A percentile compares a stretch with the other conserved stretches of the same genome.
Conservation (phyloP, 2,888 invertebrate genomes). For the Meta bourneti region DNA sequence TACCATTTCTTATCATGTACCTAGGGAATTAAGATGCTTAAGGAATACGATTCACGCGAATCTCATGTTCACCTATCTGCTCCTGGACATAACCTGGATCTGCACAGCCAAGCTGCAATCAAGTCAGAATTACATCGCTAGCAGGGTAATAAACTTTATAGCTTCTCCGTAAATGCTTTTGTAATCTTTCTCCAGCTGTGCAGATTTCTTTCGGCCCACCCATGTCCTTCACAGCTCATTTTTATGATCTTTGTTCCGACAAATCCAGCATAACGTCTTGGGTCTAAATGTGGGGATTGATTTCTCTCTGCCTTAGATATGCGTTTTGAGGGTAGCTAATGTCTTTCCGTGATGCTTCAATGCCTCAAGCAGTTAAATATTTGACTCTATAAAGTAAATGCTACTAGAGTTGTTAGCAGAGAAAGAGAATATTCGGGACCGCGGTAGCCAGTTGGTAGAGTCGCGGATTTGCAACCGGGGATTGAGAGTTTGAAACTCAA, state of each 20-base stretch:
- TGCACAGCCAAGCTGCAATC: slow-evolving; percentile 85
- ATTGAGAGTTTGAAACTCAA: no score
- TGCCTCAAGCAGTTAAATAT: no score
- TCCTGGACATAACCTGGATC: slow-evolving; percentile 94
- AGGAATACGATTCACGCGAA: slow-evolving; percentile 97
- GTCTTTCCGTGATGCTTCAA: no score
- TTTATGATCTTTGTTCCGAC: background rate
- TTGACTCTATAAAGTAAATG: no score
- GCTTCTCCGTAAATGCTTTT: background rate
- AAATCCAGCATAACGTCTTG: background rate
- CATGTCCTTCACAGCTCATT: background rate
- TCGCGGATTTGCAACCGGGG: no score
- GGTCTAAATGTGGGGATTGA: background rate
- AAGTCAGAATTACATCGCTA: slow-evolving; percentile 56
- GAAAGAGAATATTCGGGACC: no score
- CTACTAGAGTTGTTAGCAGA: no score
- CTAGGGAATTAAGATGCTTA: slow-evolving; percentile 93
- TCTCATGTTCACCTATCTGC: slow-evolving; percentile 94
- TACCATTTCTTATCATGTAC: slow-evolving; percentile 80
- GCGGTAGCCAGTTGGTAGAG: no score
- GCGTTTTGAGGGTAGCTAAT: background rate
- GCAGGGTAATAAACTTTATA: slow-evolving; percentile 55
- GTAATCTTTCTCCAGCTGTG: background rate
- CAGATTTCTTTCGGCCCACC: background rate
- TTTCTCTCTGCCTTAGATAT: background rate